Conservation (phyloP, 2,888 invertebrate species). For the Nephrocerus scutellatus region DNA sequence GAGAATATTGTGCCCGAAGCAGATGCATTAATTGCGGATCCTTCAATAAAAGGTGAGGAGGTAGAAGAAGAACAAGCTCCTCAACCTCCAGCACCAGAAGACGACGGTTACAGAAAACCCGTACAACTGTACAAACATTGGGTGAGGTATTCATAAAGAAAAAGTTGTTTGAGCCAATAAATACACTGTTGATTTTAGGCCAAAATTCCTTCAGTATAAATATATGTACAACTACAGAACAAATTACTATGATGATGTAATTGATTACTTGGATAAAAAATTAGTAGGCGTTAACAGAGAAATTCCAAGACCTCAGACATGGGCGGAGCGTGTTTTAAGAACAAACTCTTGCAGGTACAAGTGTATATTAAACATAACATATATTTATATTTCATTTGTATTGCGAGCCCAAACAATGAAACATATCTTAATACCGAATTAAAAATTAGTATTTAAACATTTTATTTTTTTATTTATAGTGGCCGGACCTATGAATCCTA, state of each 20-base stretch:
- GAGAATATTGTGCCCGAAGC: slow-evolving; percentile 20
- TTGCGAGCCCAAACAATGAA: too few relatives aligned
- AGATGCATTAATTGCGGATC: slow-evolving; percentile 29
- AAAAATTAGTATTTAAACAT: too few relatives aligned
- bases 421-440: too few relatives aligned
- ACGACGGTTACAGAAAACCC: slow-evolving; percentile 58
- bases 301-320: slow-evolving; percentile 71
- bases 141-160: slow-evolving; percentile 56
- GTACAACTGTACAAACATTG: slow-evolving; percentile 70
- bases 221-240: slow-evolving; percentile 78
- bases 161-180: not conserved
- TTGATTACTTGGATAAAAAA: slow-evolving; percentile 72
- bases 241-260: slow-evolving; percentile 81
- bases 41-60: slow-evolving; percentile 46
- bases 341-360: slow-evolving; percentile 52
- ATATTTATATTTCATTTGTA: too few relatives aligned
- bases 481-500: slow-evolving; percentile 32
- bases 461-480: slow-evolving; percentile 23
- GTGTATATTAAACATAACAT: not conserved
- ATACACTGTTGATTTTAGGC: slow-evolving; percentile 50
- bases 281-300: slow-evolving; percentile 62
- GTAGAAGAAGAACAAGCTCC: slow-evolving; percentile 49
- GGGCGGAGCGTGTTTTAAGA: slow-evolving; percentile 75
- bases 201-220: slow-evolving; percentile 71
- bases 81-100: slow-evolving; percentile 48